Evolutionary conservation across 2,888 invertebrate species (phyloP), one percentile per base, ranked within the genome.

Genomic region (Cryptosula pallasiana): DNA sequence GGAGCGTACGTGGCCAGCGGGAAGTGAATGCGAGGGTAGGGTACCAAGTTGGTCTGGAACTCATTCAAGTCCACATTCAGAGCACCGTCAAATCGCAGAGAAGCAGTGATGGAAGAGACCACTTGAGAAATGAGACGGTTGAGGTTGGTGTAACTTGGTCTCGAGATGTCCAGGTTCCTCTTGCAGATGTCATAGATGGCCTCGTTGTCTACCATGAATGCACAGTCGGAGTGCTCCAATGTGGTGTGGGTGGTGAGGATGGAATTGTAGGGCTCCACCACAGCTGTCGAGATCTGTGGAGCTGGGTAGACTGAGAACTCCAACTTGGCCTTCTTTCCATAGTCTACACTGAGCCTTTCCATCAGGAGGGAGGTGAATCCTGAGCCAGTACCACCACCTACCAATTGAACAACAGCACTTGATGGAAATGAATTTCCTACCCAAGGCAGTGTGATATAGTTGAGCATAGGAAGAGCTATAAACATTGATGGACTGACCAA

Each of bases 81-180:
- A 57, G 86, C 86, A 71, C 86, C 86, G 73, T 87, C 85, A 76
- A 86, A 86, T 57, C 86, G 78, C 35, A 86, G 79, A 25, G 85
- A 86, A 27, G 86, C 86, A 16, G 82, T 82, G 73, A 82, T 81
- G 57, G 82, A 82, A 71, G 79, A 79, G 70, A 83, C 80, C 63
- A 95, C 94, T 86, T 95, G 95, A 69, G 95, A 91, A 80, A 97
- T 95, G 79, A 97, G 88, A 80, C 96, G 88, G 87, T 97, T 97
- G 83, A 97, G 87, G 83, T 93, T 93, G 54, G 90, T 94, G 84
- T 93, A 93, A 79, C 92, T 90, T 0, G 93, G 93, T 69, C 92
- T 87, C 79, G 90, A 93, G 73, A 94, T 92, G 76, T 90, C 90
- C 69, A 95, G 87, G 78, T 91, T 91, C 74, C 91, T 88, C 72